Evolutionary conservation across 2,113 vertebrate species (phyloP), one percentile per base, ranked within the genome.

Genomic region (Bufo gargarizans): DNA sequence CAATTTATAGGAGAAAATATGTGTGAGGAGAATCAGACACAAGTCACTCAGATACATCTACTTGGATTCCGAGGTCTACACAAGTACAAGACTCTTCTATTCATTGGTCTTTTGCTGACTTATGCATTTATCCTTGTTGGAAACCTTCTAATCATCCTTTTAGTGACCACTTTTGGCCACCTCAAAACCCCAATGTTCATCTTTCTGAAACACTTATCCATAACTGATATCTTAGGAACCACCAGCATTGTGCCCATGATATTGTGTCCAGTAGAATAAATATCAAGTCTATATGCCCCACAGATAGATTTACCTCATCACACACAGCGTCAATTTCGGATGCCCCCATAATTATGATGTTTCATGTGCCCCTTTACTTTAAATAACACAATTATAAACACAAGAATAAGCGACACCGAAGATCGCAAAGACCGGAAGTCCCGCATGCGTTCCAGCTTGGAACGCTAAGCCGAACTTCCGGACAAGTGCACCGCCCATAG

Each of bases 151-250:
- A 87, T 87, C 13, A 69, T 87, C 12, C 4, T 80, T 12, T 45
- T 87, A 10, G 77, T 87, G 63, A n/a, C 86, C 45, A 56, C 53
- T 43, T 20, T 47, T 58, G 22, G 59, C 22, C 63, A 87, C 8
- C 77, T 87, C 17, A 33, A 87, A 7, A 20, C 19, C 6, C 86
- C 86, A 14, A 87, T 87, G 77, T 87, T 72, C 17, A 72, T 58
- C 77, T 87, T 87, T 11, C 86, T 87, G 2, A 81, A 80, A 19
- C 77, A 87, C 12, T 80, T 87, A 55, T 63, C 77, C 5, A n/a
- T 56, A n/a, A 5, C 77, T 58, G 86, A 87, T 59, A 17, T 87
- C 20, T 49, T 87, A 43, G 49, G 81, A 0, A 71, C 86, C 22
- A 87, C 86, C n/a, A 55, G 33, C 17, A 43, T 58, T 58, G 56